phyloP scores from a whole-genome alignment of 1,140 invertebrate genomes.

The Papilio aristodemus region DNA sequence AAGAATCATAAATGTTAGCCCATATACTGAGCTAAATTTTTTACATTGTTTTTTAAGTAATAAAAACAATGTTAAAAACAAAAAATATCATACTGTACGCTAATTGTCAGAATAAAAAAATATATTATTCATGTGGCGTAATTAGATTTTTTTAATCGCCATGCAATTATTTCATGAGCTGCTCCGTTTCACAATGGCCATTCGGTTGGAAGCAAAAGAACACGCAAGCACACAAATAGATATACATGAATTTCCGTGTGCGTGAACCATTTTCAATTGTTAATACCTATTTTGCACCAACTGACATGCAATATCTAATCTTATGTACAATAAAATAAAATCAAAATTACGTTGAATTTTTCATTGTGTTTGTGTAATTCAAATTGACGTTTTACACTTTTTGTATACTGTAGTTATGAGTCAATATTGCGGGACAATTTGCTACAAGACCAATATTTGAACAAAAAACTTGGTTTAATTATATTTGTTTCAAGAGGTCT shows the following conservation, averaged over 20 bases:
- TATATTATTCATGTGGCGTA: constrained; percentile 18
- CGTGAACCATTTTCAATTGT: constrained; percentile 47
- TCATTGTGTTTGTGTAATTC: constrained; percentile 11
- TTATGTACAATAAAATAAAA: neutral
- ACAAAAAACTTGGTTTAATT: constrained; percentile 18
- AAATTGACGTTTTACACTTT: constrained; percentile 17
- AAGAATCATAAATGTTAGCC: no score
- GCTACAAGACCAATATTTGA: constrained; percentile 7
- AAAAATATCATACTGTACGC: neutral
- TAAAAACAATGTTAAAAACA: no score
- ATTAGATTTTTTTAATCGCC: constrained; percentile 41
- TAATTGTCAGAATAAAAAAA: constrained; percentile 12
- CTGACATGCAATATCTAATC: neutral
- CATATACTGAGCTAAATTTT: neutral
- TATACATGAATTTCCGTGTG: constrained; percentile 47
- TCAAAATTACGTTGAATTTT: neutral
- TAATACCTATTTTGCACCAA: constrained; percentile 8
- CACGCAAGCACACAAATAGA: constrained; percentile 39
- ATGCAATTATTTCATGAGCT: constrained; percentile 41
- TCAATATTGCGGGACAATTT: constrained; percentile 7
- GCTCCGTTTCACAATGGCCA: constrained; percentile 44
- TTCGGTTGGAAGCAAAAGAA: constrained; percentile 44
- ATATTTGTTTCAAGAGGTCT: constrained; percentile 15
- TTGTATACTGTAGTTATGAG: constrained; percentile 27
- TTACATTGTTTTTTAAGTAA: no score